phyloP scores from a whole-genome alignment of 2,797 vertebrate species.

The Amblyopsis hoosieri region DNA sequence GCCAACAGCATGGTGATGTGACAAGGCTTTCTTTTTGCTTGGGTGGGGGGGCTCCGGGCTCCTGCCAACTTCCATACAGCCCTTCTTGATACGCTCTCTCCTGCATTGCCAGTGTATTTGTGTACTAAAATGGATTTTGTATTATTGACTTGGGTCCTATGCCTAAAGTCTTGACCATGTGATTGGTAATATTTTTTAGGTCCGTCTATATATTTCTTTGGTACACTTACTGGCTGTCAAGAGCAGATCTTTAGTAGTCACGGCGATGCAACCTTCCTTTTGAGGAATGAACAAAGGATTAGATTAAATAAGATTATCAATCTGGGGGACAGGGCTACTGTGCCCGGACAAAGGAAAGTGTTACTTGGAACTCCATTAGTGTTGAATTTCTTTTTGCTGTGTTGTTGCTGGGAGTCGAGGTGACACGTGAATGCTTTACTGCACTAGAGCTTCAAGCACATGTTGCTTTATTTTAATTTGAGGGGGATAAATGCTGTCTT shows the following conservation, averaged over 20 bases:
- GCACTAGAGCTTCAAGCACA: slow-evolving; percentile 10
- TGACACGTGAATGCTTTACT: slow-evolving; percentile 17
- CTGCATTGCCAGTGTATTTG: not conserved
- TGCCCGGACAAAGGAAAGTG: slow-evolving; percentile 18
- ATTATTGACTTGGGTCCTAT: too few species aligned
- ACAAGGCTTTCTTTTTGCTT: slow-evolving; percentile 47
- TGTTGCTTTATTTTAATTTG: slow-evolving; percentile 13
- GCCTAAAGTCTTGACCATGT: not conserved
- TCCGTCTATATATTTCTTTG: not conserved
- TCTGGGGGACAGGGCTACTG: slow-evolving; percentile 28
- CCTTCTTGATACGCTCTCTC: slow-evolving; percentile 33
- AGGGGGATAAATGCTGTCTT: not conserved
- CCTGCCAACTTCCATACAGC: slow-evolving; percentile 20
- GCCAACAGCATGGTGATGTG: slow-evolving; percentile 23
- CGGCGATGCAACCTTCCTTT: slow-evolving; percentile 60
- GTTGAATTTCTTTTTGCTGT: slow-evolving; percentile 31
- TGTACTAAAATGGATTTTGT: not conserved
- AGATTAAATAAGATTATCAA: slow-evolving; percentile 56
- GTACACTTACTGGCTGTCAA: slow-evolving; percentile 16
- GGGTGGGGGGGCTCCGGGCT: slow-evolving; percentile 28
- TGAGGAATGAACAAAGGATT: slow-evolving; percentile 71
- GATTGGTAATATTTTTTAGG: not conserved
- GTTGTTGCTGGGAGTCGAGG: slow-evolving; percentile 6
- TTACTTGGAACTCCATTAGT: slow-evolving; percentile 27
- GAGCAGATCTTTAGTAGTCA: slow-evolving; percentile 60